Base-by-base conservation (phyloP, 2,888 invertebrate genomes). In the Acronicta leporina region DNA sequence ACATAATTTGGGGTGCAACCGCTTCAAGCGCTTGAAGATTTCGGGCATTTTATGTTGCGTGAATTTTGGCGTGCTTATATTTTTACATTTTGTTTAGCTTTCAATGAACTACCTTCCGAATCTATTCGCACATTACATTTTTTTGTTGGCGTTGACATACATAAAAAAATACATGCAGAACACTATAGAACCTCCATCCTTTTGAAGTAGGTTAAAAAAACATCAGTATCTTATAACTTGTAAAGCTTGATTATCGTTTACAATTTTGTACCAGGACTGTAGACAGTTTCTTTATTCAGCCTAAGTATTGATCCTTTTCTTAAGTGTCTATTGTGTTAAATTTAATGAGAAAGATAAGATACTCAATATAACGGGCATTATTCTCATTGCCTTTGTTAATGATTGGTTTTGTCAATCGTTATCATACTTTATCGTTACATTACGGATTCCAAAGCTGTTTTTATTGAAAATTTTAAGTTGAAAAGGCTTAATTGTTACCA, bases 1-100 rank as follows among this genome's bases (percentile, higher is more conserved):
- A 78, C 54, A 54, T 57, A 55, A 53, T 63, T 51, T 44, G 41
- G 35, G 49, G 46, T 64, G 43, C 56, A 68, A 66, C 64, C 68
- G 76, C 76, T 82, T 68, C 4, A 68, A 54, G 69, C 66, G 72
- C 65, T 72, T 20, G 25, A 55, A 52, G 45, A 43, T 58, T 45
- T n/a, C 0, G 9, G 4, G 40, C 16, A n/a, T 40, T 50, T 41
- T 50, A 14, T 9, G 8, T 14, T 38, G 41, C 9, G 38, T 5
- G 13, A n/a, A 38, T 38, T 38, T 38, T n/a, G 6, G 11, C 13
- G 35, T 35, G 35, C n/a, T 0, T 35, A n/a, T n/a, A n/a, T n/a
- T 35, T 35, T 35, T 13, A 11, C 35, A 35, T 35, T 13, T 35
- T 7, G 1, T 38, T 38, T 6, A 33, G 33, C 33, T 33, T 33